These are phyloP conservation scores for Sminthurides aquaticus DNA, from an alignment of 2,888 invertebrate species.

Conservation along the genomic window DNA sequence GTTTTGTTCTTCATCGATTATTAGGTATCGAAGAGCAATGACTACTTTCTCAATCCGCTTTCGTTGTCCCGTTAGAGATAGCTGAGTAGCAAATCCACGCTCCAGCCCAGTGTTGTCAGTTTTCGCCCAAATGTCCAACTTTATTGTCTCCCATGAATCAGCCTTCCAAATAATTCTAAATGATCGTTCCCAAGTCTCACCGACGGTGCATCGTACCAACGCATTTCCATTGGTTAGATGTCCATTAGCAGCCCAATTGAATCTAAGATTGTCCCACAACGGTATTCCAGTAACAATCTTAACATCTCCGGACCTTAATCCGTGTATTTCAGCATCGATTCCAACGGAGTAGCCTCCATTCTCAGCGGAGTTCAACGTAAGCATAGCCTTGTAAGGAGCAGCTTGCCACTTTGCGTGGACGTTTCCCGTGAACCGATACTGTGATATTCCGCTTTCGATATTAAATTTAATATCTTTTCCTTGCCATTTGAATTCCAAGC, in stretches of 20 bases:
- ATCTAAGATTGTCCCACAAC: conserved; percentile 24
- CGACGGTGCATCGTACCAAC: conserved; percentile 22
- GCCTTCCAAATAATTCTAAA: conserved; percentile 30
- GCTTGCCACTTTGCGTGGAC: neutral
- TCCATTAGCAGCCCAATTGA: conserved; percentile 37
- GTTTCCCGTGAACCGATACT: neutral
- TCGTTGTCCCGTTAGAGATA: conserved; percentile 16
- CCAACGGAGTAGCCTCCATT: conserved; percentile 18
- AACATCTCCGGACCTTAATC: conserved; percentile 29
- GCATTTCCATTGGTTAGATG: conserved; percentile 23
- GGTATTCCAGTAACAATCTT: conserved; percentile 24
- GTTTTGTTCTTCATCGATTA: conserved; percentile 16
- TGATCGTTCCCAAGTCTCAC: conserved; percentile 26
- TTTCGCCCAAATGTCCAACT: conserved; percentile 28
- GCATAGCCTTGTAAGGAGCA: conserved; percentile 11
- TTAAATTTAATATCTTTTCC: neutral
- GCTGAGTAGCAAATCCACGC: conserved; percentile 28
- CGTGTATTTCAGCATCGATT: conserved; percentile 26
- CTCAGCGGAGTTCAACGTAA: conserved; percentile 16
- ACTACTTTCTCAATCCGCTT: conserved; percentile 17
- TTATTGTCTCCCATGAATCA: conserved; percentile 27
- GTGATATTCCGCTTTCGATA: neutral
- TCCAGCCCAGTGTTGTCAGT: conserved; percentile 16
- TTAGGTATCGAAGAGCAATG: conserved; percentile 26
- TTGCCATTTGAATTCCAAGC: neutral